Percentiles rank a stretch among this genome's conserved stretches.
Evolutionary conservation across 2,888 invertebrate genomes (phyloP).

Genomic region (Eustalomyia histrio): DNA sequence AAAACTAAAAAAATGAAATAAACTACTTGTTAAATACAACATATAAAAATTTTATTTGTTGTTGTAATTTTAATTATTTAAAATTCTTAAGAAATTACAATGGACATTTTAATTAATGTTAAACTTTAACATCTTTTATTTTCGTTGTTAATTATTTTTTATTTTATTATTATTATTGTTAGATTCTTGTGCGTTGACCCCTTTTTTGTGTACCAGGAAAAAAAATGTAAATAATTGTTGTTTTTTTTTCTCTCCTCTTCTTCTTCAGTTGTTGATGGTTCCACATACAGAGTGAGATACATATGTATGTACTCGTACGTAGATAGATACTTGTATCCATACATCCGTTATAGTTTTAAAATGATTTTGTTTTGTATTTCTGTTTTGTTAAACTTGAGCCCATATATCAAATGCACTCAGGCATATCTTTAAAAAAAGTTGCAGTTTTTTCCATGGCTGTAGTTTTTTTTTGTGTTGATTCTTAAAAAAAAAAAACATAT

Average conservation of each 20-base stretch:
- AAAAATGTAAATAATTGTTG: slow-evolving; percentile 30
- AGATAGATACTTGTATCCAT: not conserved
- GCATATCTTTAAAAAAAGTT: slow-evolving; percentile 57
- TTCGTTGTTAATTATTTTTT: slow-evolving; percentile 38
- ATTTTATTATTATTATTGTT: slow-evolving; percentile 29
- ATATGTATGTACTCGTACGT: not conserved
- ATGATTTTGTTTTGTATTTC: slow-evolving; percentile 23
- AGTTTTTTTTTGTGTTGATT: slow-evolving; percentile 13
- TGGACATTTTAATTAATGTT: slow-evolving; percentile 62
- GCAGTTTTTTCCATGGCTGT: slow-evolving; percentile 48
- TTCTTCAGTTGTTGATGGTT: slow-evolving; percentile 29
- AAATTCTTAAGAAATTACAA: slow-evolving; percentile 59
- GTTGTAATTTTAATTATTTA: slow-evolving; percentile 50
- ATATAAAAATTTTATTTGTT: slow-evolving; percentile 9
- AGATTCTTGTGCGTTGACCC: slow-evolving; percentile 59
- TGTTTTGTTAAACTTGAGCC: slow-evolving; percentile 24
- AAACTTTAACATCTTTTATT: slow-evolving; percentile 46
- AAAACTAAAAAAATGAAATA: slow-evolving; percentile 4
- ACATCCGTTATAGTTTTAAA: slow-evolving; percentile 58
- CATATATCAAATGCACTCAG: slow-evolving; percentile 63
- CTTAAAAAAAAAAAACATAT: not conserved
- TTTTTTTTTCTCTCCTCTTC: not conserved
- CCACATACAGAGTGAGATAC: not conserved
- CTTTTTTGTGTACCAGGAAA: slow-evolving; percentile 47
- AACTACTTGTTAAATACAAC: slow-evolving; percentile 26